Evolutionary conservation across 2,888 invertebrate species (phyloP), one percentile per base, ranked within the genome.

Genomic region (Callosobruchus maculatus): DNA sequence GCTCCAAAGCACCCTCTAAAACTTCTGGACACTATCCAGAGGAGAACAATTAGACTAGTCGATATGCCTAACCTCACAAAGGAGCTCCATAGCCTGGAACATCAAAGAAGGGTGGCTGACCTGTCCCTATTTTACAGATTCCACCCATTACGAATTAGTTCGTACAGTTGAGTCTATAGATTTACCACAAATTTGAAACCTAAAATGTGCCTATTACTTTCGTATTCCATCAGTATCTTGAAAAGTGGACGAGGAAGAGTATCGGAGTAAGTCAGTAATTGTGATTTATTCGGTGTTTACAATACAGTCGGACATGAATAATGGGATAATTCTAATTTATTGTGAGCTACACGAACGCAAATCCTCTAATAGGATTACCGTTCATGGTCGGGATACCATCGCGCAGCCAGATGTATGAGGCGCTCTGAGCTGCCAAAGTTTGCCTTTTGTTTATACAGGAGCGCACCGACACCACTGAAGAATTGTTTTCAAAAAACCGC

Each of bases 301-400:
- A 80, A 81, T 82, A 83, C 79, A 80, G 80, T 76, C 78, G 79
- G 79, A 81, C 82, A 83, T 84, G 84, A 85, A 85, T 85, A 85
- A 85, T 85, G 84, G 83, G 82, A 81, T 85, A 85, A 85, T 85
- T 83, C 85, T 84, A 84, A 85, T 85, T 85, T 85, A 85, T 85
- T 81, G 85, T 83, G 81, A 82, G 83, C 80, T 49, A 49, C 81
- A 82, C 82, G 84, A 84, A 85, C 84, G 85, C 85, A 85, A 85
- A 85, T 85, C 85, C 82, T 81, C 80, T 85, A 85, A 85, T 85
- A 85, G 84, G 85, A 85, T 85, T 85, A 85, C 74, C 81, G 81
- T 82, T 82, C 81, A 83, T 81, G 79, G 81, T 81, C 75, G 77
- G 78, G 78, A 81, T 77, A 79, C 75, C 79, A 76, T 69, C 71